Evolutionary conservation across 2,888 invertebrate species (phyloP).

Genomic region (Cabera pusaria): DNA sequence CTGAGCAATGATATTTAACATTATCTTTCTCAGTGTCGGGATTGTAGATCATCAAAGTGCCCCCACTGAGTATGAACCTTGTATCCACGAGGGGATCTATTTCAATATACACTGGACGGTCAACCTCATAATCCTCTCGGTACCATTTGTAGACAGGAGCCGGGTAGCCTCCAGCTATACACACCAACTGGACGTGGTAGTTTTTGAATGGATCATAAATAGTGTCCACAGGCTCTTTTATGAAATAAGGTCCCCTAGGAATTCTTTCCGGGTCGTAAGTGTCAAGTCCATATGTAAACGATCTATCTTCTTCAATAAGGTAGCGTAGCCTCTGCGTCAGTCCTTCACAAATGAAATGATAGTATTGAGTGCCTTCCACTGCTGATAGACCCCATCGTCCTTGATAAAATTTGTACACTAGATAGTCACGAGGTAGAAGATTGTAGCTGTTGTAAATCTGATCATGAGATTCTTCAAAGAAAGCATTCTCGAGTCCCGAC

Average conservation of each 20-base stretch:
- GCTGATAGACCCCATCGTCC: conserved; percentile 94
- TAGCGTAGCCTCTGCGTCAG: conserved; percentile 88
- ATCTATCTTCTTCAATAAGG: conserved; percentile 88
- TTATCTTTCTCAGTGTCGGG: conserved; percentile 92
- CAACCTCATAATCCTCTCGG: conserved; percentile 93
- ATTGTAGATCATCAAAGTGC: conserved; percentile 93
- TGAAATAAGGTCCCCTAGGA: conserved; percentile 94
- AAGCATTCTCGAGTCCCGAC: conserved; percentile 91
- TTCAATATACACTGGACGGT: conserved; percentile 86
- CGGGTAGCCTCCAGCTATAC: conserved; percentile 94
- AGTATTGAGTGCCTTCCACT: conserved; percentile 89
- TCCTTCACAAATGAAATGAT: conserved; percentile 95
- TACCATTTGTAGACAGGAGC: conserved; percentile 96
- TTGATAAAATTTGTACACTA: conserved; percentile 90
- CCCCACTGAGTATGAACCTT: conserved; percentile 95
- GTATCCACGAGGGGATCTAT: conserved; percentile 90
- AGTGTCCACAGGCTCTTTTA: conserved; percentile 91
- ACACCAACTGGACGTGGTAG: conserved; percentile 91
- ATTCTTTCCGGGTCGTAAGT: conserved; percentile 91
- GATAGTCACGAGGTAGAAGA: conserved; percentile 86
- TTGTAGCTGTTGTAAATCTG: conserved; percentile 70
- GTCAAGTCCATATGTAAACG: conserved; percentile 93
- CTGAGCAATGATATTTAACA: conserved; percentile 96
- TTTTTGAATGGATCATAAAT: conserved; percentile 92
- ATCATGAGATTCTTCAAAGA: conserved; percentile 84